Conservation (phyloP, 2,113 vertebrate species). For the Syngnathus typhle region DNA sequence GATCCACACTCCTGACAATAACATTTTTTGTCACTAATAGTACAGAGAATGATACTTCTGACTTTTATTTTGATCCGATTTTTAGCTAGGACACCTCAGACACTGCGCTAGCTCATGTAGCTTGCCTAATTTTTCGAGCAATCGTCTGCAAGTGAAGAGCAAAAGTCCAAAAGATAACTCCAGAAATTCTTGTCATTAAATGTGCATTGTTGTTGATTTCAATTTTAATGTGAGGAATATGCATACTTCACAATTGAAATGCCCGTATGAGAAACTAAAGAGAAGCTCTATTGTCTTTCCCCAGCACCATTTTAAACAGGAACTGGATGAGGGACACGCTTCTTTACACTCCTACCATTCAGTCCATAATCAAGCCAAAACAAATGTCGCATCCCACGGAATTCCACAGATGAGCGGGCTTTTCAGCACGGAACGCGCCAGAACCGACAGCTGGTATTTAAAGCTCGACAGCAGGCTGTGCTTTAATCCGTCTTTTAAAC, state of each 20-base stretch:
- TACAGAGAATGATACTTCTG: no score
- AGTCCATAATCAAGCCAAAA: background rate
- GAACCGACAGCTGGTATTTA: slow-evolving; percentile 42
- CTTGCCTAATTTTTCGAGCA: no score
- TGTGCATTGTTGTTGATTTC: no score
- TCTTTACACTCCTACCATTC: slow-evolving; percentile 7
- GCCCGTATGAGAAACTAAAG: background rate
- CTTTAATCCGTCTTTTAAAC: background rate
- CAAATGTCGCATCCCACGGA: slow-evolving; percentile 38
- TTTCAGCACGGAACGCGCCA: slow-evolving; percentile 8
- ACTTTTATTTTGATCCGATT: background rate
- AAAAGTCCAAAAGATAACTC: no score
- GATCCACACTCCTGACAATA: no score
- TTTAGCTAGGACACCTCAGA: background rate
- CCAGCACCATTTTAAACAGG: background rate
- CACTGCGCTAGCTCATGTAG: background rate
- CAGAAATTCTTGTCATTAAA: no score
- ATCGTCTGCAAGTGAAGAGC: no score
- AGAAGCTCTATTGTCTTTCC: background rate
- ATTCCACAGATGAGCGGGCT: slow-evolving; percentile 36
- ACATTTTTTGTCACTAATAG: no score
- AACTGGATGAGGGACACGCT: background rate
- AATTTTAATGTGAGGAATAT: no score
- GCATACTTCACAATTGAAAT: background rate
- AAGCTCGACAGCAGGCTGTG: slow-evolving; percentile 15